Base-by-base conservation (phyloP, 2,113 vertebrate genomes). In the Chloroceryle aenea region DNA sequence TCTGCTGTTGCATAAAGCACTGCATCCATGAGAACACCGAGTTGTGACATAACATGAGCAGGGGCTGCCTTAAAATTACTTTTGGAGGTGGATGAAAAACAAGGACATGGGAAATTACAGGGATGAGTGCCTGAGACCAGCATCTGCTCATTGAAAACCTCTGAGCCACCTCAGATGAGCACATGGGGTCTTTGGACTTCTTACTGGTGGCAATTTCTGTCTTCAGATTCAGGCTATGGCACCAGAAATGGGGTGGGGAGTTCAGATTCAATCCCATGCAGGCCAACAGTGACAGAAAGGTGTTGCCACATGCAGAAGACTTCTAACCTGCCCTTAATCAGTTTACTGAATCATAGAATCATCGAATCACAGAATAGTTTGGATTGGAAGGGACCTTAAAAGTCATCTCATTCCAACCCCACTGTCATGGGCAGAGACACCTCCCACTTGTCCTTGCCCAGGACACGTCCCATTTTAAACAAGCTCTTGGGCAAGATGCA, bases 11-110 rank as follows among this genome's bases (percentile, higher is more conserved):
- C 34, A 22, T 18, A 45, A 82, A 53, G 26, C 32, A 27, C 36
- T 0, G 0, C n/a, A 64, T 52, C 36, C 29, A 40, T 0, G 25
- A 52, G 34, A 78, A 36, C 5, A 4, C 12, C 18, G 1, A 6
- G 36, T 66, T 36, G 16, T 43, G 30, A 16, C 15, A 0, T 17
- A 61, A 21, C 18, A 55, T 58, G 47, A 90, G 7, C 12, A n/a
- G 12, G 18, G 19, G 45, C n/a, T 61, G 38, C 32, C 29, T 77
- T 67, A n/a, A 90, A 78, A 52, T 25, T 30, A 21, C 23, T 32
- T 77, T 45, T 59, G 47, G 38, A 17, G 12, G 13, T 43, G 66
- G 10, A 6, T 64, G 68, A 87, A 68, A 36, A 34, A 50, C 0
- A 0, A 58, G 32, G 32, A 64, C 13, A 13, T 2, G 2, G 14